phyloP scores from a whole-genome alignment of 2,113 vertebrate species.

The Bucco capensis region DNA sequence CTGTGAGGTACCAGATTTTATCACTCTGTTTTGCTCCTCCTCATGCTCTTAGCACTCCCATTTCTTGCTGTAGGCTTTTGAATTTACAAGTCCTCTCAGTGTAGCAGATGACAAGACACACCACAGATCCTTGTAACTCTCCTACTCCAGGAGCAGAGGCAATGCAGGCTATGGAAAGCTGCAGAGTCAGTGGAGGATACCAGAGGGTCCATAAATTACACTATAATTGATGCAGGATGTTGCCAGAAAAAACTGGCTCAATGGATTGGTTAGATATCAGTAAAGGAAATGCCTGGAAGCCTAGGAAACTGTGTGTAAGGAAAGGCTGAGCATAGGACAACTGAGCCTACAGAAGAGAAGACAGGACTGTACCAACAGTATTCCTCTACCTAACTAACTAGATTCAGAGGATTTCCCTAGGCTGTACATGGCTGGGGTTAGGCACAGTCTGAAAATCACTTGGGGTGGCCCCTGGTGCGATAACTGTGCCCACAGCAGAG shows the following conservation, averaged over 20 bases:
- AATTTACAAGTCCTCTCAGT: background rate
- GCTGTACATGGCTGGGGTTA: accelerated
- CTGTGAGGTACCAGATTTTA: background rate
- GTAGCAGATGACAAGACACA: background rate
- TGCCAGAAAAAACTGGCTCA: background rate
- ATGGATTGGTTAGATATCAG: background rate
- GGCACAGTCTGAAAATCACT: too few relatives aligned
- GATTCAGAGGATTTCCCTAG: background rate
- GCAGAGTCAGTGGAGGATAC: background rate
- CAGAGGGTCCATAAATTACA: background rate
- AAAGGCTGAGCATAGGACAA: background rate
- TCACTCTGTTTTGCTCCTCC: background rate
- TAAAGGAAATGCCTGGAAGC: background rate
- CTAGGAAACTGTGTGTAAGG: background rate
- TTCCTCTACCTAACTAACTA: background rate
- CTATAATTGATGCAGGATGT: background rate
- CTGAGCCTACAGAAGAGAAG: background rate
- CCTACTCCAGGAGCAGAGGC: background rate
- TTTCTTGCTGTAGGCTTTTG: background rate
- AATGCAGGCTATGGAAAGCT: accelerated
- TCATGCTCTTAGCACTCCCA: background rate
- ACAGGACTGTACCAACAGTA: background rate
- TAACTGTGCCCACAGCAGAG: too few relatives aligned
- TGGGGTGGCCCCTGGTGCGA: too few relatives aligned
- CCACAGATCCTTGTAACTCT: background rate